phyloP scores from a whole-genome alignment of 2,797 vertebrate genomes.

The Oreortyx pictus region DNA sequence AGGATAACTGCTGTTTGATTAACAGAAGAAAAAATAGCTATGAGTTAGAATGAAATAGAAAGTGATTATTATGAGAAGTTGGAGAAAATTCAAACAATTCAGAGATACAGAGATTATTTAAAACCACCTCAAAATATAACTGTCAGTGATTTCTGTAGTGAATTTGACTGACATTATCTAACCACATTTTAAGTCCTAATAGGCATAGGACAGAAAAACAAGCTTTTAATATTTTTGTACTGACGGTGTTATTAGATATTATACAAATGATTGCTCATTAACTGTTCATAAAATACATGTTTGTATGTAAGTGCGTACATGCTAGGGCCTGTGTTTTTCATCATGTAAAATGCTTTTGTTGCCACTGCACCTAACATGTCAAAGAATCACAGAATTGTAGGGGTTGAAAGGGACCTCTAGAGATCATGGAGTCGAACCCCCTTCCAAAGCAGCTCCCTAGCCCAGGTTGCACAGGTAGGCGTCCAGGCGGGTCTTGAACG shows the following conservation, averaged over 20 bases:
- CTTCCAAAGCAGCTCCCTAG: too few species aligned
- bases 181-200: background rate
- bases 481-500: too few species aligned
- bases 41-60: slow-evolving; percentile 11
- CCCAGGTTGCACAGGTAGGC: too few species aligned
- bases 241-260: background rate
- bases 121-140: background rate
- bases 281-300: accelerated
- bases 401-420: too few species aligned
- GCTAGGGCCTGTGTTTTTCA: background rate
- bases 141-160: background rate
- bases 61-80: background rate
- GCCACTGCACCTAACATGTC: background rate
- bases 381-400: background rate
- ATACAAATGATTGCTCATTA: background rate
- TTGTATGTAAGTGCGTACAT: background rate
- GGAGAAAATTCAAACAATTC: background rate
- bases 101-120: background rate
- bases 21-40: slow-evolving; percentile 4
- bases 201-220: background rate
- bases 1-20: slow-evolving; percentile 1
- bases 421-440: too few species aligned
- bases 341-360: background rate
- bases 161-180: background rate
- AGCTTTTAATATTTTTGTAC: background rate